phyloP scores from a whole-genome alignment of 2,797 vertebrate genomes.

The Macroramphosus scolopax region DNA sequence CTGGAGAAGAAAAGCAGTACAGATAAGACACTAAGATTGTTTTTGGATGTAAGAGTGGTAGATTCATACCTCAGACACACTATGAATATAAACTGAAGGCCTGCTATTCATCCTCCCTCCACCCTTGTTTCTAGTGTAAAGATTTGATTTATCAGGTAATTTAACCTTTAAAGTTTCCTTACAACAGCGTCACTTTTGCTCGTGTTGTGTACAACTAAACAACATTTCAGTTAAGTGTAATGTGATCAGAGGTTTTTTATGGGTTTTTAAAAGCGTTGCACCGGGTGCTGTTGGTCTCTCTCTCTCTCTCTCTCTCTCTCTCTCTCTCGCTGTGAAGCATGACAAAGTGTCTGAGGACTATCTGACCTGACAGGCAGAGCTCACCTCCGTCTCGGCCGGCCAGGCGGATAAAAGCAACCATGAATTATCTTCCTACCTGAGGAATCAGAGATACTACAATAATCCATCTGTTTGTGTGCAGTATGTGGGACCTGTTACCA shows the following conservation, averaged over 20 bases:
- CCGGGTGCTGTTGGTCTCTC: slow-evolving; percentile 21
- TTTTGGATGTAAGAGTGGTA: slow-evolving; percentile 8
- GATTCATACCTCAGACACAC: not conserved
- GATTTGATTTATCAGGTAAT: not conserved
- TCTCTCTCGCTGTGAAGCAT: slow-evolving; percentile 27
- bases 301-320: too few species aligned
- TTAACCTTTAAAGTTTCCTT: too few species aligned
- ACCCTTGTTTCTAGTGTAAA: not conserved
- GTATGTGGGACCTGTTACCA: too few species aligned
- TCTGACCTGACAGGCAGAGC: slow-evolving; percentile 53
- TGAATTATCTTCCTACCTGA: slow-evolving; percentile 9
- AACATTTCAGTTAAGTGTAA: slow-evolving; percentile 6
- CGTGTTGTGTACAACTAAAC: slow-evolving; percentile 11
- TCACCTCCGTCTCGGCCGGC: slow-evolving; percentile 12
- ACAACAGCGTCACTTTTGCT: too few species aligned
- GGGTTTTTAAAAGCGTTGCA: slow-evolving; percentile 18
- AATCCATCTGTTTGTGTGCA: too few species aligned
- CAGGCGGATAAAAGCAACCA: slow-evolving; percentile 8
- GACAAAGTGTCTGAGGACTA: too few species aligned
- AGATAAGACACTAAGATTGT: not conserved
- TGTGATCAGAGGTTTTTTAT: slow-evolving; percentile 14
- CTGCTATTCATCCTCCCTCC: not conserved
- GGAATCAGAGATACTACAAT: not conserved
- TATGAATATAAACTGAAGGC: slow-evolving; percentile 4
- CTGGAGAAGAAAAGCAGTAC: not conserved